Evolutionary conservation across 2,888 invertebrate genomes (phyloP).

Genomic region (Trypoxylon attenuatum): DNA sequence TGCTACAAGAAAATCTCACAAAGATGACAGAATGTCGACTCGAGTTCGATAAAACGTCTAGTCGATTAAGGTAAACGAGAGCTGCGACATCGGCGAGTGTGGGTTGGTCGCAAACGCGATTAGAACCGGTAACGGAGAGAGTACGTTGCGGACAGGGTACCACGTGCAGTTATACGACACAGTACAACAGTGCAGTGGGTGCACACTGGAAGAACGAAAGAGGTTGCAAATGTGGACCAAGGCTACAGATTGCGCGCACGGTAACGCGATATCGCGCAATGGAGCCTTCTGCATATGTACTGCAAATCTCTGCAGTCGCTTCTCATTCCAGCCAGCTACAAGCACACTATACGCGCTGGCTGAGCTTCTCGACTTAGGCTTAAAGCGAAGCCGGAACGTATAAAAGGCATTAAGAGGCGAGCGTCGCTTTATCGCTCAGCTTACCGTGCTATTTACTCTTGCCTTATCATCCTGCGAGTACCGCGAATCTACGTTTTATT

Average conservation of each 20-base stretch:
- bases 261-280: slow-evolving; percentile 54
- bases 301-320: slow-evolving; percentile 24
- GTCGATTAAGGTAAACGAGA: slow-evolving; percentile 6
- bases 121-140: background rate
- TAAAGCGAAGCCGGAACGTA: background rate
- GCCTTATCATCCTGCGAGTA: slow-evolving; percentile 21
- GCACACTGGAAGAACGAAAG: slow-evolving; percentile 40
- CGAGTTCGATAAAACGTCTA: slow-evolving; percentile 19
- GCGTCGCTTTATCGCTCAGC: background rate
- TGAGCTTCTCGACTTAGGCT: background rate
- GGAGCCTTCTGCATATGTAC: slow-evolving; percentile 17
- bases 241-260: slow-evolving; percentile 62
- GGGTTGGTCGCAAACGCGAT: background rate
- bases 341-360: too few species aligned
- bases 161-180: background rate
- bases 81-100: background rate
- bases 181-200: slow-evolving; percentile 21
- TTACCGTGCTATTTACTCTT: slow-evolving; percentile 7
- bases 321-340: background rate
- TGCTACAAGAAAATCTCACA: too few species aligned
- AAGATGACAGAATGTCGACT: slow-evolving; percentile 17
- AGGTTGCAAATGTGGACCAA: slow-evolving; percentile 63
- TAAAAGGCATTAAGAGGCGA: background rate
- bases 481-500: slow-evolving; percentile 12
- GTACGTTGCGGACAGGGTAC: background rate